Percentiles rank a stretch among this genome's conserved stretches.
Evolutionary conservation across 2,797 vertebrate genomes (phyloP).

Genomic region (Steatocranus sp.): DNA sequence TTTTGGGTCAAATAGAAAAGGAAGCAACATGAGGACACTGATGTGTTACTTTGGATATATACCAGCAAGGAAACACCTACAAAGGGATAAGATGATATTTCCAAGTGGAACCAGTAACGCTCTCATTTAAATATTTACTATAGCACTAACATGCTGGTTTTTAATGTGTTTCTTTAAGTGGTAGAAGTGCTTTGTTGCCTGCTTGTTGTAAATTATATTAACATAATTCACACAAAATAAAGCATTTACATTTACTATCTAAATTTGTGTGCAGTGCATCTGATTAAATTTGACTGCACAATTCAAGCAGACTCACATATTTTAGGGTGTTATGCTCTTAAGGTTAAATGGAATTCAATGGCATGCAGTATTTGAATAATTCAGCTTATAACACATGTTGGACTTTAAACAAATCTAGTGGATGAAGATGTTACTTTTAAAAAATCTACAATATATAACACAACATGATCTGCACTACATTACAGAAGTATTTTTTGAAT

Average conservation of each 20-base stretch:
- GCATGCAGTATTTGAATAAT: neutral
- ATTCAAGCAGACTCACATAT: neutral
- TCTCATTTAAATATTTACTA: neutral
- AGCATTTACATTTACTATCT: neutral
- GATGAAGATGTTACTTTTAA: neutral
- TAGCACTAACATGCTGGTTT: neutral
- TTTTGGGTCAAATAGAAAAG: neutral
- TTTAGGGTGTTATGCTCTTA: neutral
- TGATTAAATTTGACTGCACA: neutral
- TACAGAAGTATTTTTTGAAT: neutral
- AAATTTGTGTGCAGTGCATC: neutral
- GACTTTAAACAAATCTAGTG: neutral
- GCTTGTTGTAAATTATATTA: neutral
- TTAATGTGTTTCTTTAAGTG: neutral
- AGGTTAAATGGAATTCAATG: neutral
- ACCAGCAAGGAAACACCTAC: neutral
- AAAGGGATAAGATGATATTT: neutral
- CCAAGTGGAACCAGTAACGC: neutral
- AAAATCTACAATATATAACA: neutral
- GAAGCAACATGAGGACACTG: neutral
- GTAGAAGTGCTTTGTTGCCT: neutral
- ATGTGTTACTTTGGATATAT: neutral
- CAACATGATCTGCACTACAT: neutral
- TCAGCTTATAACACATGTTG: neutral
- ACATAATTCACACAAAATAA: neutral